Evolutionary conservation across 2,113 vertebrate genomes (phyloP), one percentile per base, ranked within the genome.

Genomic region (Progne subis): DNA sequence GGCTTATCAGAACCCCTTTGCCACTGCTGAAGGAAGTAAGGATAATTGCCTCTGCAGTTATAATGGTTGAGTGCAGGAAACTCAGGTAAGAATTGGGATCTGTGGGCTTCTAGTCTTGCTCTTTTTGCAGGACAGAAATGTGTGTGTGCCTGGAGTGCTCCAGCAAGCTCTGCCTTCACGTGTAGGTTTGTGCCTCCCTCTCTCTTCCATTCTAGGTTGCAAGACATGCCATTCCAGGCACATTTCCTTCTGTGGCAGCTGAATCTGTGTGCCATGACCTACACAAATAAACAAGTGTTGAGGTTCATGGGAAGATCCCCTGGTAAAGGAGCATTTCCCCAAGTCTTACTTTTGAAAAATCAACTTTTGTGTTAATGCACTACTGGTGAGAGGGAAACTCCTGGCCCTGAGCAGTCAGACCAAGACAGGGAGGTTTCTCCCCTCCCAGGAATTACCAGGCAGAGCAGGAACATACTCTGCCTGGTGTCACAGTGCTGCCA

Each of bases 401-500:
- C n/a, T 75, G 52, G 70, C 8, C 8, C 29, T 12, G 5, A 44
- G n/a, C 21, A n/a, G 28, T 59, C 49, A 37, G 63, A 89, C 6
- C 25, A 83, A 37, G 6, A 13, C 24, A 82, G 52, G 47, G 21
- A 85, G 25, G 13, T 29, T 44, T 84, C 20, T 14, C 26, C 32
- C 3, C 14, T 65, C 8, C 46, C 47, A 67, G 80, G 43, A 75
- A 61, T 67, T 76, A n/a, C 8, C 12, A 57, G 53, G 16, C 18
- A 75, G n/a, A 76, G 37, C 23, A 78, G 26, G 18, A 57, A 12
- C 4, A 21, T 26, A 7, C 23, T 41, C 29, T 86, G 9, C 44
- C 23, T 84, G 24, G 7, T 37, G 8, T 65, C 29, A 34, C 53
- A 78, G 28, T 0, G 0, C 14, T 44, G 43, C n/a, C 6, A 11